Percentiles rank a stretch among this genome's conserved stretches.
phyloP scores from a whole-genome alignment of 23 tunicate species.

The Halocynthia roretzi region DNA sequence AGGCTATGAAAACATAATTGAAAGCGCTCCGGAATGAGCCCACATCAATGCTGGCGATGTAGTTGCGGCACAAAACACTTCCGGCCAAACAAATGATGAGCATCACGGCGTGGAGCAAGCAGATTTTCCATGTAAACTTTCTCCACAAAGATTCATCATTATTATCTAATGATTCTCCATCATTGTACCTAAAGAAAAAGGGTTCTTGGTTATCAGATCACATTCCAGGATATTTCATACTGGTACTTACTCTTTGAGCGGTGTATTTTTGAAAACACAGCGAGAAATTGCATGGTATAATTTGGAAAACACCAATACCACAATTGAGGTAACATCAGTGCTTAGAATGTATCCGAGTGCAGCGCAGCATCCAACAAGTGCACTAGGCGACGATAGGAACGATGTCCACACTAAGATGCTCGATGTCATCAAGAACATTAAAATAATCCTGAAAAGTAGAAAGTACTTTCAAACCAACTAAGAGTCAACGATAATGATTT shows the following conservation, averaged over 20 bases:
- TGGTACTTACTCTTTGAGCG: background rate
- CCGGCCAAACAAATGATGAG: slow-evolving; percentile 6
- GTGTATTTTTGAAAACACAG: background rate
- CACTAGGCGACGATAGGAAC: slow-evolving; percentile 17
- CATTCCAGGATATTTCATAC: too few species aligned
- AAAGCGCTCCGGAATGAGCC: background rate
- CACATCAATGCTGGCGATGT: background rate
- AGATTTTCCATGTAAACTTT: too few species aligned
- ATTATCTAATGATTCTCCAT: too few species aligned
- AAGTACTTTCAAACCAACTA: too few species aligned
- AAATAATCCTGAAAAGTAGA: slow-evolving; percentile 23
- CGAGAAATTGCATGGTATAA: background rate
- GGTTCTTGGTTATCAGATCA: too few species aligned
- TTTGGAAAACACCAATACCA: background rate
- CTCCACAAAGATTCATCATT: too few species aligned
- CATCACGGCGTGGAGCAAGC: background rate
- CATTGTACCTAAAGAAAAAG: too few species aligned
- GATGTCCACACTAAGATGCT: slow-evolving; percentile 33
- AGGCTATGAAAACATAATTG: slow-evolving; percentile 26
- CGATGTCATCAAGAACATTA: slow-evolving; percentile 30
- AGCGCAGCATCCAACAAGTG: slow-evolving; percentile 25
- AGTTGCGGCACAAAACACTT: background rate
- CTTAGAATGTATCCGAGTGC: slow-evolving; percentile 55
- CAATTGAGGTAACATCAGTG: slow-evolving; percentile 40
- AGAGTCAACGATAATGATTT: too few species aligned